A percentile compares a stretch with the other conserved stretches of the same genome.
phyloP scores from a whole-genome alignment of 2,888 invertebrate species.

The Macrophya alboannulata region DNA sequence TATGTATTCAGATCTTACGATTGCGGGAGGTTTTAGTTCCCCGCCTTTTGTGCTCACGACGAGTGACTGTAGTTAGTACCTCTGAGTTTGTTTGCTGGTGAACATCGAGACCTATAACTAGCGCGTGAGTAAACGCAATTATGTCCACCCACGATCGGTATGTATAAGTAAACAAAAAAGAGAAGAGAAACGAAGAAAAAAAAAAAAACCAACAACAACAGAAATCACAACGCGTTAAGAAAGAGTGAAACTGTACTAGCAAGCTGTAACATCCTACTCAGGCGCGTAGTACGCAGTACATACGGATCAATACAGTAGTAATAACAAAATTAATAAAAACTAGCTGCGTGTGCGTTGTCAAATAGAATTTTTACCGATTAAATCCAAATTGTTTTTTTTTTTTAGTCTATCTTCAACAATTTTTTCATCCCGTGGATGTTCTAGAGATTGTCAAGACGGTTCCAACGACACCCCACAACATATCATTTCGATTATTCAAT shows the following conservation, averaged over 20 bases:
- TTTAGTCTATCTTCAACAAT: background rate
- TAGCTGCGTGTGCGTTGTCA: background rate
- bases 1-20: background rate
- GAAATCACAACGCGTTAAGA: background rate
- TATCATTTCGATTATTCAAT: background rate
- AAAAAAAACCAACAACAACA: background rate
- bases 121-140: background rate
- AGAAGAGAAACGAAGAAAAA: background rate
- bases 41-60: background rate
- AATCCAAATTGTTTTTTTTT: background rate
- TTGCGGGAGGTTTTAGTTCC: conserved; percentile 23
- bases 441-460: background rate
- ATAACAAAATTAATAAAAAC: background rate
- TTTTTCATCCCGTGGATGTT: background rate
- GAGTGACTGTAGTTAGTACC: background rate
- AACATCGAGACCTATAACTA: background rate
- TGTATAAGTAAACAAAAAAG: background rate
- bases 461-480: background rate
- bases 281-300: no score
- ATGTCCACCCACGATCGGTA: background rate
- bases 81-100: conserved; percentile 1
- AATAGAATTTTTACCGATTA: background rate
- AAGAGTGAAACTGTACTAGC: background rate
- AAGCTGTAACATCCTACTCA: background rate
- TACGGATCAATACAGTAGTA: background rate